phyloP scores from a whole-genome alignment of 2,888 invertebrate species.

The Osmoderma eremita region DNA sequence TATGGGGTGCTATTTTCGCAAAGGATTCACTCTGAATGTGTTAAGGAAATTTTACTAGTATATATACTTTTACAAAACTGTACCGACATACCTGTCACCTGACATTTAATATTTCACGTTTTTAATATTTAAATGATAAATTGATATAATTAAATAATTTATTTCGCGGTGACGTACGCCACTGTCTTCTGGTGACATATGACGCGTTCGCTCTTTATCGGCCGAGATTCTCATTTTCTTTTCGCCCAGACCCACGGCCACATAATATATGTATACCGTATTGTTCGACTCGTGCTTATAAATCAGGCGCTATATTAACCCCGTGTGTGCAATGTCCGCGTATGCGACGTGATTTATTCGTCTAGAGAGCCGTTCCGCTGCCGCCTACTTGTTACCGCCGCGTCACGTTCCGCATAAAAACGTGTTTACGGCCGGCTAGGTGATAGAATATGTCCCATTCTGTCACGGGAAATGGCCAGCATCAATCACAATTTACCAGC shows the following conservation, averaged over 20 bases:
- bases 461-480: slow-evolving; percentile 61
- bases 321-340: slow-evolving; percentile 63
- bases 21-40: background rate
- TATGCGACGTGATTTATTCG: slow-evolving; percentile 60
- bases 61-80: background rate
- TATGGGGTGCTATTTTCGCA: too few relatives aligned
- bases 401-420: slow-evolving; percentile 62
- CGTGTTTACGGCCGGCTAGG: slow-evolving; percentile 60
- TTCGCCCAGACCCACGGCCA: background rate
- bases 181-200: background rate
- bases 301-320: slow-evolving; percentile 63
- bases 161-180: too few relatives aligned
- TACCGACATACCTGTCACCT: background rate
- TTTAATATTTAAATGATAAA: background rate
- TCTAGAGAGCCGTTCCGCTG: slow-evolving; percentile 60
- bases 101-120: too few relatives aligned
- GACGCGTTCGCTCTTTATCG: background rate
- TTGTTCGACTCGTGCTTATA: slow-evolving; percentile 50
- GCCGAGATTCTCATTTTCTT: slow-evolving; percentile 16
- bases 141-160: too few relatives aligned
- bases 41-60: background rate
- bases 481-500: slow-evolving; percentile 61
- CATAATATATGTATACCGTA: slow-evolving; percentile 32
- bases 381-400: slow-evolving; percentile 61
- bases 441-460: slow-evolving; percentile 60